Evolutionary conservation across 1,140 invertebrate genomes (phyloP), one percentile per base, ranked within the genome.

Genomic region (Sogatella furcifera): DNA sequence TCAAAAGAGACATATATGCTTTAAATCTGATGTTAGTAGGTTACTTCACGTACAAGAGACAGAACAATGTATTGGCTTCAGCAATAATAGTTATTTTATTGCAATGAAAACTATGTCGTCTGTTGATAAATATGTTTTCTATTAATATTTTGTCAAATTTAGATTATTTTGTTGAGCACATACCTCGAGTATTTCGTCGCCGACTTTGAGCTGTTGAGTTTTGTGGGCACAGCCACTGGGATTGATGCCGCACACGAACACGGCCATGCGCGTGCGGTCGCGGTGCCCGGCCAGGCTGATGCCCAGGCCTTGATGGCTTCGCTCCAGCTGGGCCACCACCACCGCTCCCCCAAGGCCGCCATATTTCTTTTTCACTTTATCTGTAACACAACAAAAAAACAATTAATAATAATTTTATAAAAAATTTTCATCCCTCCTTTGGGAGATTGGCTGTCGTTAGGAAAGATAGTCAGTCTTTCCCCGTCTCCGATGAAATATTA

Each of bases 151-250:
- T n/a, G 6, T 46, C 8, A 46, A 19, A 15, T 19, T 46, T 24
- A n/a, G 24, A 28, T 28, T 4, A 28, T 2, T 4, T 28, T 28
- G 24, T 28, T 28, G 52, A 10, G 4, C 13, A 70, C 71, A 69
- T 70, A 95, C 92, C 81, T 98, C 95, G 11, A 98, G 76, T 64
- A 99, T 88, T 74, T 98, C 95, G 72, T 99, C 97, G 0, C 95
- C 96, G 28, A 97, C 84, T 69, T 85, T 79, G 2, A 99, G 81
- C 8, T 85, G 78, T 5, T 87, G 85, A 28, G 86, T 83, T 62
- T 83, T 84, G 58, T 74, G 82, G 38, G 92, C 88, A 0, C 84
- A 77, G 19, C 95, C 94, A 1, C 85, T 86, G 0, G 94, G 91
- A 75, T 97, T 88, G 15, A 99, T 80, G 8, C 94, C 96, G 67